Conservation (phyloP, 2,113 vertebrate species). For the Seriola aureovittata region DNA sequence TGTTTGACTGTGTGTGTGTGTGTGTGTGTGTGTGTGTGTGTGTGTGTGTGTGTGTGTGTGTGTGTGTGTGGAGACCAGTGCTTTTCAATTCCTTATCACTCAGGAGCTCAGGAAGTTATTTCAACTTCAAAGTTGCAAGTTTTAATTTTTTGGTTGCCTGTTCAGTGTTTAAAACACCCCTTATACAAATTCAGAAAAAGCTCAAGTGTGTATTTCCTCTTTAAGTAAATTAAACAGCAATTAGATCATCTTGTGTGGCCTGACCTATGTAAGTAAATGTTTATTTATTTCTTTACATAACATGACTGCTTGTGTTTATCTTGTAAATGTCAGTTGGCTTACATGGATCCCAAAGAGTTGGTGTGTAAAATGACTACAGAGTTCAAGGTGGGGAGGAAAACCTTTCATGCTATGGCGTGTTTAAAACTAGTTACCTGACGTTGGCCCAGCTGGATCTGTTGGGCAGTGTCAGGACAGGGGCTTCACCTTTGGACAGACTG, state of each 20-base stretch:
- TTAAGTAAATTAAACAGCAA: constrained; percentile 52
- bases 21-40: background rate
- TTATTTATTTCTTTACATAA: constrained; percentile 57
- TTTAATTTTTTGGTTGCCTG: constrained; percentile 9
- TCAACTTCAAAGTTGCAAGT: constrained; percentile 55
- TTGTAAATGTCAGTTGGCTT: constrained; percentile 41
- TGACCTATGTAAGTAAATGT: constrained; percentile 42
- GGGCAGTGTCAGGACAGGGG: constrained; percentile 86
- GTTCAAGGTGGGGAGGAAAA: constrained; percentile 6
- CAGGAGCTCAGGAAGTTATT: constrained; percentile 70
- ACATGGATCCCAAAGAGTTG: constrained; percentile 18
- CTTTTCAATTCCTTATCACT: constrained; percentile 61
- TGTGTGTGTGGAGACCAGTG: constrained; percentile 35
- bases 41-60: too few relatives aligned
- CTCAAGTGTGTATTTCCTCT: constrained; percentile 19
- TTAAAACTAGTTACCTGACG: constrained; percentile 82
- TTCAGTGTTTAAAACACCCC: constrained; percentile 25
- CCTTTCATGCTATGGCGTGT: background rate
- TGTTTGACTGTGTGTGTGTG: constrained; percentile 22
- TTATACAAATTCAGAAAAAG: constrained; percentile 38
- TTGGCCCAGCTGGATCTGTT: constrained; percentile 90
- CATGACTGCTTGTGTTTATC: constrained; percentile 42
- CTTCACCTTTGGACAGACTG: constrained; percentile 86
- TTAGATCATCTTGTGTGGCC: constrained; percentile 66
- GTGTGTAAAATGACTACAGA: constrained; percentile 31